phyloP scores from a whole-genome alignment of 2,888 invertebrate species.

The Agriopis leucophaearia region DNA sequence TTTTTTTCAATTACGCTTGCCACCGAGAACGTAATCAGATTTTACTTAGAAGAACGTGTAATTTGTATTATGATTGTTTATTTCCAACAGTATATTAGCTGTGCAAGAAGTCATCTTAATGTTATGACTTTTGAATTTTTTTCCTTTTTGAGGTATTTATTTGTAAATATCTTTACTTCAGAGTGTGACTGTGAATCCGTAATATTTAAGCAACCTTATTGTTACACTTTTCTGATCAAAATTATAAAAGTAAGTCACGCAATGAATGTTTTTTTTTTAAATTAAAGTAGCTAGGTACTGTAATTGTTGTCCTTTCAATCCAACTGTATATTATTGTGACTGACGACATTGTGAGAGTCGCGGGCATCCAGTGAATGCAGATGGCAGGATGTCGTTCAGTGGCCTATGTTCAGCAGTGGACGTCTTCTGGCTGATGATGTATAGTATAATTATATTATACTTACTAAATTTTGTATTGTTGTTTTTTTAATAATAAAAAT shows the following conservation, averaged over 20 bases:
- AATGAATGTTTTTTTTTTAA: too few relatives aligned
- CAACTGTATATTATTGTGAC: too few relatives aligned
- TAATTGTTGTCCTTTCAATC: too few relatives aligned
- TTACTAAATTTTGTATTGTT: too few relatives aligned
- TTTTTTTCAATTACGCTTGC: slow-evolving; percentile 70
- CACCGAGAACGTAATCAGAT: slow-evolving; percentile 74
- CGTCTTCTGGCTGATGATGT: too few relatives aligned
- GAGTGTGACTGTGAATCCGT: slow-evolving; percentile 5
- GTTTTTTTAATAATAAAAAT: too few relatives aligned
- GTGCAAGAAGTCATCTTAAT: slow-evolving; percentile 28
- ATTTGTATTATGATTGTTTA: slow-evolving; percentile 50
- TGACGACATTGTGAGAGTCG: too few relatives aligned
- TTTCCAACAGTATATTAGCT: slow-evolving; percentile 24
- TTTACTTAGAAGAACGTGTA: slow-evolving; percentile 64
- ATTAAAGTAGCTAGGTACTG: too few relatives aligned
- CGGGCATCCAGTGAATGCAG: too few relatives aligned
- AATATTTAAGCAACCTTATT: background rate
- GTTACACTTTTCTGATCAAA: background rate
- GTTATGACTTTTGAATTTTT: slow-evolving; percentile 10
- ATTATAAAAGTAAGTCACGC: background rate
- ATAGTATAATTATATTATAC: too few relatives aligned
- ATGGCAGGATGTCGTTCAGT: too few relatives aligned
- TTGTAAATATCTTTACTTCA: slow-evolving; percentile 21
- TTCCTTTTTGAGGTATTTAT: slow-evolving; percentile 7
- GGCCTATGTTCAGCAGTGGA: too few relatives aligned